Percentiles rank a stretch among this genome's conserved stretches.
phyloP scores from a whole-genome alignment of 2,113 vertebrate species.

The Rhombomys opimus region DNA sequence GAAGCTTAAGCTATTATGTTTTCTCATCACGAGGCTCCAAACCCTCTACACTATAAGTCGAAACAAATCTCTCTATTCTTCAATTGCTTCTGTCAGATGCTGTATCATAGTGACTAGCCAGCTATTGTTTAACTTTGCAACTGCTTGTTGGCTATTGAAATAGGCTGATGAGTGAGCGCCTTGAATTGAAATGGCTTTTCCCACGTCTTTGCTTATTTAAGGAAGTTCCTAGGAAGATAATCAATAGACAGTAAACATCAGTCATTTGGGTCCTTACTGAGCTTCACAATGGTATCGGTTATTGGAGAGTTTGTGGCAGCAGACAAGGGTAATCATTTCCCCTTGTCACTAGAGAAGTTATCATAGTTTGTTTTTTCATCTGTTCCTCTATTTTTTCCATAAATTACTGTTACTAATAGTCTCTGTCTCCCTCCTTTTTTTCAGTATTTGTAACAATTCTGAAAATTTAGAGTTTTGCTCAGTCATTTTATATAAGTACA shows the following conservation, averaged over 20 bases:
- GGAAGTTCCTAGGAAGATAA: background rate
- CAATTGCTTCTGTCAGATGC: background rate
- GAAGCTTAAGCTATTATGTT: background rate
- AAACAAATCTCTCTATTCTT: background rate
- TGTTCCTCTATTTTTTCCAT: background rate
- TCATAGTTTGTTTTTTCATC: background rate
- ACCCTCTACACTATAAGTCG: background rate
- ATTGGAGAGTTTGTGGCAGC: background rate
- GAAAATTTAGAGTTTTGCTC: background rate
- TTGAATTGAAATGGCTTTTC: background rate
- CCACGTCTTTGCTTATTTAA: background rate
- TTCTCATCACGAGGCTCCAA: background rate
- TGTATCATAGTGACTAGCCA: background rate
- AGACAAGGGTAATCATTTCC: background rate
- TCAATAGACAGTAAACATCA: background rate
- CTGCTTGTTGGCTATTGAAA: background rate
- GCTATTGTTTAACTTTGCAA: background rate
- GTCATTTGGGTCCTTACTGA: background rate
- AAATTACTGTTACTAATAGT: background rate
- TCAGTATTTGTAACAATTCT: conserved; percentile 31
- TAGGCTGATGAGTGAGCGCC: background rate
- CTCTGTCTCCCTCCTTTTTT: background rate
- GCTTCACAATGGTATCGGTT: background rate
- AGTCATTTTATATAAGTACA: background rate
- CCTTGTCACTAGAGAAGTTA: background rate